Evolutionary conservation across 92 coral and sea anemone species (phyloP).

Genomic region (Parazoanthus atlanticus): DNA sequence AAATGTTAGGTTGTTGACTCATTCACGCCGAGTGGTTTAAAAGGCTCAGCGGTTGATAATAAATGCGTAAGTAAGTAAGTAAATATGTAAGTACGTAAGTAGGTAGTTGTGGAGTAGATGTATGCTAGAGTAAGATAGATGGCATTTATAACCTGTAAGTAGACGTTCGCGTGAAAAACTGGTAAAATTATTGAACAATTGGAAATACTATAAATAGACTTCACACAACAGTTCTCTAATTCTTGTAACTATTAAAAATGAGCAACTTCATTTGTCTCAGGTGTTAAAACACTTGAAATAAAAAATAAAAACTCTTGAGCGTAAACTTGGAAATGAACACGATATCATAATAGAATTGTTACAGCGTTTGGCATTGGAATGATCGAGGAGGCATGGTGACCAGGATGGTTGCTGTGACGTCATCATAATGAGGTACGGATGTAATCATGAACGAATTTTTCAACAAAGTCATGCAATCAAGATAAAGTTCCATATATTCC

Average conservation of each 20-base stretch:
- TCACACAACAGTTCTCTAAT: no score
- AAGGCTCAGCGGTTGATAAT: neutral
- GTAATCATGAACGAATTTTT: neutral
- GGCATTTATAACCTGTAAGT: no score
- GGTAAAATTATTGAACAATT: neutral
- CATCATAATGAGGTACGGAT: neutral
- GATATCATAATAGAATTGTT: neutral
- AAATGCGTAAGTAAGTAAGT: neutral
- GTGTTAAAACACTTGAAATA: neutral
- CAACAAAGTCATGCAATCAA: neutral
- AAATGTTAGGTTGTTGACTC: neutral
- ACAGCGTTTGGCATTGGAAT: neutral
- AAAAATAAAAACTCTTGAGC: no score
- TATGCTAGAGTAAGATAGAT: neutral
- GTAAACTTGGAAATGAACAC: no score
- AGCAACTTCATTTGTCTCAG: neutral
- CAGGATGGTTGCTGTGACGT: slow-evolving; percentile 30
- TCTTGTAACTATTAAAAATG: no score
- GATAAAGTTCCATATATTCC: neutral
- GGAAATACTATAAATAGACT: neutral
- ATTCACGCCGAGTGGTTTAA: neutral
- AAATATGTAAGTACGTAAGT: neutral
- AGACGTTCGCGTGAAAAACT: neutral
- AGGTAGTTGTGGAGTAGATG: neutral
- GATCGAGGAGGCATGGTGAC: slow-evolving; percentile 35